A percentile compares a stretch with the other conserved stretches of the same genome.
phyloP scores from a whole-genome alignment of 2,797 vertebrate species.

The Lithobates sylvaticus region DNA sequence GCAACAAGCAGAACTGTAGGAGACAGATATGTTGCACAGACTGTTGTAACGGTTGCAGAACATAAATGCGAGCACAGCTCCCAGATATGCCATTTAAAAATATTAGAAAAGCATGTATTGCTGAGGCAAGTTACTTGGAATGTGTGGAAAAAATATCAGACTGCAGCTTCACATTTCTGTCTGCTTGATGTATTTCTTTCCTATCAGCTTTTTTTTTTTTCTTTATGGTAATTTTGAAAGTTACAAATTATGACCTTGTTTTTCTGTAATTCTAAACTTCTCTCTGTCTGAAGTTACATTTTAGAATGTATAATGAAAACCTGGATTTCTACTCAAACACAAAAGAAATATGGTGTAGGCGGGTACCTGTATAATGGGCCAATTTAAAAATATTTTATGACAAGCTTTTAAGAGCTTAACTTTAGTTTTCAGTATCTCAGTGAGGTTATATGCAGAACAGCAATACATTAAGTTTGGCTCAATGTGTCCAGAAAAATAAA shows the following conservation, averaged over 20 bases:
- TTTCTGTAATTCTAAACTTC: conserved; percentile 33
- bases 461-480: conserved; percentile 1
- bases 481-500: conserved; percentile 6
- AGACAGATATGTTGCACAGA: conserved; percentile 26
- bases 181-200: conserved; percentile 32
- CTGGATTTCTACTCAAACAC: conserved; percentile 36
- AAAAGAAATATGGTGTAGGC: conserved; percentile 28
- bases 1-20: conserved; percentile 9
- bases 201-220: conserved; percentile 2
- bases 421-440: conserved; percentile 6
- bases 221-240: conserved; percentile 35
- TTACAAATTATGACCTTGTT: conserved; percentile 40
- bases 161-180: conserved; percentile 37
- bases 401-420: conserved; percentile 34
- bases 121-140: conserved; percentile 33
- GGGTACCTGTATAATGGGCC: conserved; percentile 6
- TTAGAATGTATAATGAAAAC: conserved; percentile 35
- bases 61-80: conserved; percentile 38
- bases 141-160: conserved; percentile 49
- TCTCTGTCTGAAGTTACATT: conserved; percentile 2
- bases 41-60: conserved; percentile 15
- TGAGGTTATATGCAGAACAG: conserved; percentile 2
- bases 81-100: conserved; percentile 31
- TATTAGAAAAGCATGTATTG: conserved; percentile 21
- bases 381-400: conserved; percentile 37